Conservation (phyloP, 2,113 vertebrate species). For the Apeltes quadracus region DNA sequence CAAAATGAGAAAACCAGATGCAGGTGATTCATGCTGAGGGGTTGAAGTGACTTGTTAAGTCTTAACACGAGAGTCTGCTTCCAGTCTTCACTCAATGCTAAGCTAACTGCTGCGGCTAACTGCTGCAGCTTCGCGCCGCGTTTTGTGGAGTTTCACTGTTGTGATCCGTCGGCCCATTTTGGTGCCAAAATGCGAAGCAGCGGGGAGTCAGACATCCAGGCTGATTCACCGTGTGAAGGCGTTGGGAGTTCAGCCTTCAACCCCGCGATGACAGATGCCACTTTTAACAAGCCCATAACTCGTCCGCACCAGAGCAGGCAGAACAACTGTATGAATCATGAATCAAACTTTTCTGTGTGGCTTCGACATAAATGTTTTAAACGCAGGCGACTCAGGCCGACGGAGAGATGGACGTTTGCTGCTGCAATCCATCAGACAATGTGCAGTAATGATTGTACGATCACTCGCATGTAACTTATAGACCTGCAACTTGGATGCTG, state of each 20-base stretch:
- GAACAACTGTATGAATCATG: constrained; percentile 50
- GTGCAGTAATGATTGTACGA: constrained; percentile 15
- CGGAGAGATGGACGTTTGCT: constrained; percentile 14
- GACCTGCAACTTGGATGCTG: background rate
- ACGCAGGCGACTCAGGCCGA: constrained; percentile 27
- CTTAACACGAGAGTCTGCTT: too few species aligned
- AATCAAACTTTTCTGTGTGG: constrained; percentile 55
- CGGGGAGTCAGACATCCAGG: constrained; percentile 10
- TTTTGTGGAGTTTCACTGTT: constrained; percentile 9
- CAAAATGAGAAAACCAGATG: background rate
- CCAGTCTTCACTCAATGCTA: background rate
- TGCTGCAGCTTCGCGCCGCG: background rate
- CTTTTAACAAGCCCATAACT: constrained; percentile 68
- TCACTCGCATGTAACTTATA: background rate
- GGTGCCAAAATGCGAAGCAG: constrained; percentile 20
- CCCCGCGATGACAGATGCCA: constrained; percentile 61
- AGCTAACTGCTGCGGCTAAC: background rate
- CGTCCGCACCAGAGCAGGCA: constrained; percentile 35
- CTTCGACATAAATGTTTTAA: constrained; percentile 39
- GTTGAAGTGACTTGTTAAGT: too few species aligned
- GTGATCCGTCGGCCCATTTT: constrained; percentile 10
- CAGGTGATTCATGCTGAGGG: too few species aligned
- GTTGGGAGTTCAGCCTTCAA: constrained; percentile 35
- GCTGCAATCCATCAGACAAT: constrained; percentile 25
- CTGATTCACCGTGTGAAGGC: constrained; percentile 10